phyloP scores from a whole-genome alignment of 2,113 vertebrate genomes.

The Caloenas nicobarica region DNA sequence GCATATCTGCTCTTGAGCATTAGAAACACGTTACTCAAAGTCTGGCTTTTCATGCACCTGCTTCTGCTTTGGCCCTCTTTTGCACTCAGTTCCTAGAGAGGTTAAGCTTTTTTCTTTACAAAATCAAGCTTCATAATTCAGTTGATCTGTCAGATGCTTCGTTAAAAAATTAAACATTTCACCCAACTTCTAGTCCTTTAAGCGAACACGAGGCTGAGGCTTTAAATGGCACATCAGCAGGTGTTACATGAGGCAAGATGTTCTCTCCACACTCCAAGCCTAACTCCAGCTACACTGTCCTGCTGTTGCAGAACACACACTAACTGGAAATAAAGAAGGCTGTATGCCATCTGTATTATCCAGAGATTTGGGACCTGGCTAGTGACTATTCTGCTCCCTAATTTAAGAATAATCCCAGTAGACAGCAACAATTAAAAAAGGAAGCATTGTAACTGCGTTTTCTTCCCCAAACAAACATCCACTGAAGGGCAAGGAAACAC shows the following conservation, averaged over 20 bases:
- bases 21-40: not conserved
- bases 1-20: not conserved
- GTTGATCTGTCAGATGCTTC: not conserved
- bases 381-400: not conserved
- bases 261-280: not conserved
- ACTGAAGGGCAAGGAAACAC: not conserved
- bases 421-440: not conserved
- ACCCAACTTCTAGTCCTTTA: not conserved
- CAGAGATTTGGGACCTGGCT: not conserved
- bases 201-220: not conserved
- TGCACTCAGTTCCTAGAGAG: not conserved
- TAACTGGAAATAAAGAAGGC: not conserved
- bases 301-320: not conserved
- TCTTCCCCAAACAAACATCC: not conserved
- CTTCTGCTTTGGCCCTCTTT: not conserved
- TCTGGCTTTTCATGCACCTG: not conserved
- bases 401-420: not conserved
- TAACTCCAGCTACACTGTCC: not conserved
- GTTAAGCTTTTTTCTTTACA: rapidly evolving
- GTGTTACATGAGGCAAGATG: not conserved
- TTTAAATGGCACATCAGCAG: not conserved
- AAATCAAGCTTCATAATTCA: not conserved
- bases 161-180: not conserved
- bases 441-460: not conserved
- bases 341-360: not conserved